Evolutionary conservation across 2,888 invertebrate species (phyloP).

Genomic region (Agrotis clavis): DNA sequence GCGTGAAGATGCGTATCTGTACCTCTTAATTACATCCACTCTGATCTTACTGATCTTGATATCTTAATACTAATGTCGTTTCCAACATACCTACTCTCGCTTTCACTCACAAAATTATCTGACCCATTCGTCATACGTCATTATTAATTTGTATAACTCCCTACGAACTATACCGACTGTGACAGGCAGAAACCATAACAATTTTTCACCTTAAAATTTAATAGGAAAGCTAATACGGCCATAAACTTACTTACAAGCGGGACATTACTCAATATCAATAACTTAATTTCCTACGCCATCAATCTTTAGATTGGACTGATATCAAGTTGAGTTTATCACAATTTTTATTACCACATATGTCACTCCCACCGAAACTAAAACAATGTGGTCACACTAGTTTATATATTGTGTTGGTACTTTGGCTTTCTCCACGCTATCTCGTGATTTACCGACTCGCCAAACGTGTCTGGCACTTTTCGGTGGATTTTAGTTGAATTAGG

Average conservation of each 20-base stretch:
- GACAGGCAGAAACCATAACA: slow-evolving; percentile 66
- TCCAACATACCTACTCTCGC: slow-evolving; percentile 51
- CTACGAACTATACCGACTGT: slow-evolving; percentile 48
- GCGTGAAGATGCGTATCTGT: slow-evolving; percentile 9
- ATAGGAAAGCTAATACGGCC: slow-evolving; percentile 67
- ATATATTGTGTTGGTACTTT: slow-evolving; percentile 72
- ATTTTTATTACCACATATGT: slow-evolving; percentile 69
- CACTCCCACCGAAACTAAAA: slow-evolving; percentile 68
- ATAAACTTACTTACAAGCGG: slow-evolving; percentile 63
- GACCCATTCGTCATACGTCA: slow-evolving; percentile 50
- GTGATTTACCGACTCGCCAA: slow-evolving; percentile 83
- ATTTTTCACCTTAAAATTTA: slow-evolving; percentile 66
- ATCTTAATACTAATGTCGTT: slow-evolving; percentile 33
- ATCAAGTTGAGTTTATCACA: slow-evolving; percentile 68
- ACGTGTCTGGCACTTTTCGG: slow-evolving; percentile 73
- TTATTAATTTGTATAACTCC: slow-evolving; percentile 57
- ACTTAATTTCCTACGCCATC: slow-evolving; percentile 68
- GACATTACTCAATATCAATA: slow-evolving; percentile 72
- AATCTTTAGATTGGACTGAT: slow-evolving; percentile 70
- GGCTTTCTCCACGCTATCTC: slow-evolving; percentile 80
- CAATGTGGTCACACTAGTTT: slow-evolving; percentile 71
- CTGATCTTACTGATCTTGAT: slow-evolving; percentile 37
- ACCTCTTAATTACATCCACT: slow-evolving; percentile 19
- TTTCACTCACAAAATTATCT: slow-evolving; percentile 52
- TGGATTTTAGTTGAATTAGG: slow-evolving; percentile 68